Evolutionary conservation across 2,113 vertebrate genomes (phyloP).

Genomic region (Fregetta grallaria): DNA sequence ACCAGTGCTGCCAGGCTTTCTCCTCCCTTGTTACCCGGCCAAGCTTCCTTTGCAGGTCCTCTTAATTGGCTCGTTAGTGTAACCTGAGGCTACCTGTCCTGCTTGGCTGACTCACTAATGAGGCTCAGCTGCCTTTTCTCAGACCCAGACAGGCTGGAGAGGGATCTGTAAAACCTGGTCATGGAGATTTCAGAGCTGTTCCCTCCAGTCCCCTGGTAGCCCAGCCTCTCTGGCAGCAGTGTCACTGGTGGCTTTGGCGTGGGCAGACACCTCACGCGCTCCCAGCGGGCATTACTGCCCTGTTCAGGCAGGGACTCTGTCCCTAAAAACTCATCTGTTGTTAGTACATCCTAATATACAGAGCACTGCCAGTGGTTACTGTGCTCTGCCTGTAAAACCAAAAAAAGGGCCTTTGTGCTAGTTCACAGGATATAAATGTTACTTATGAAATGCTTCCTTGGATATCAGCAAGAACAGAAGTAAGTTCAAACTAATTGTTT

Average conservation of each 20-base stretch:
- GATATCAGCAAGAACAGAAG: background rate
- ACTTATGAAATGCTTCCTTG: background rate
- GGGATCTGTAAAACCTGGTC: background rate
- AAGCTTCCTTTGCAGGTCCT: slow-evolving; percentile 2
- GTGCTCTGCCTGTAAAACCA: background rate
- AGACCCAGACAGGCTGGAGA: background rate
- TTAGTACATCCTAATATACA: background rate
- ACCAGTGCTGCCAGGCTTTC: background rate
- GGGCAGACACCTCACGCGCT: background rate
- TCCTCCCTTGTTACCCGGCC: background rate
- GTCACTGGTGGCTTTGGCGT: background rate
- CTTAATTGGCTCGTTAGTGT: slow-evolving; percentile 48
- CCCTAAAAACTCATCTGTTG: background rate
- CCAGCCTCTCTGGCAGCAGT: background rate
- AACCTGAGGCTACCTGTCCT: slow-evolving; percentile 57
- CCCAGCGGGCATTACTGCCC: accelerated
- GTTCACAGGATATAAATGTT: background rate
- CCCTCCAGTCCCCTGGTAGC: background rate
- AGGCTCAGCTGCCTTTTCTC: slow-evolving; percentile 26
- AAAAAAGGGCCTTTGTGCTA: background rate
- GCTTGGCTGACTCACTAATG: slow-evolving; percentile 47
- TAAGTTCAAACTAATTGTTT: background rate
- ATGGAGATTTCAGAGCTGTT: background rate
- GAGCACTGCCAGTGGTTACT: background rate
- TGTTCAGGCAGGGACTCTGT: background rate